phyloP scores from a whole-genome alignment of 2,113 vertebrate genomes.

The Probosciger aterrimus region DNA sequence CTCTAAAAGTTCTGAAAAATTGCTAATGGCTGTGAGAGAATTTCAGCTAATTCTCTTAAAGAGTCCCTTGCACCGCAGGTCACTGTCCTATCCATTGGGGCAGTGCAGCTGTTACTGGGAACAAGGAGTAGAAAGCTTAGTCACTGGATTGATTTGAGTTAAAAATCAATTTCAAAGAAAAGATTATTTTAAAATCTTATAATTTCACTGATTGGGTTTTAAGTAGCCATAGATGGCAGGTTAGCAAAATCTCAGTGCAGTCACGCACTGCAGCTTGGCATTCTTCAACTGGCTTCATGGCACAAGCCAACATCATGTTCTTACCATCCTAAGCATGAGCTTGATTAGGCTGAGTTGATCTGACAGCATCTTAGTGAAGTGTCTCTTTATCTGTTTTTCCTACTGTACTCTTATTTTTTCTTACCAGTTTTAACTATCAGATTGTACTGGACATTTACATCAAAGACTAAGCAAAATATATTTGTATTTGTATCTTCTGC shows the following conservation, averaged over 20 bases:
- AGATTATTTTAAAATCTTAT: neutral
- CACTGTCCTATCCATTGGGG: neutral
- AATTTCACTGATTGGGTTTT: neutral
- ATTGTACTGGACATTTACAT: neutral
- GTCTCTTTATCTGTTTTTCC: neutral
- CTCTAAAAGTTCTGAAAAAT: neutral
- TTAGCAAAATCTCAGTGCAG: neutral
- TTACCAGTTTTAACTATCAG: neutral
- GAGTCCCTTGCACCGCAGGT: neutral
- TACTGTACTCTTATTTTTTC: neutral
- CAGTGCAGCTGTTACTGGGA: neutral
- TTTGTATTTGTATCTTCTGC: neutral
- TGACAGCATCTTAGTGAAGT: neutral
- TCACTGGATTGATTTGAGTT: neutral
- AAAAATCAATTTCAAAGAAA: neutral
- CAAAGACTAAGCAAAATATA: neutral
- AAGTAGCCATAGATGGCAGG: neutral
- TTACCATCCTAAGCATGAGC: neutral
- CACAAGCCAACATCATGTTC: neutral
- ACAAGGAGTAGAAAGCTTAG: neutral
- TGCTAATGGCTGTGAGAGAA: neutral
- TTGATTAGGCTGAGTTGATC: neutral
- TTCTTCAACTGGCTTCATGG: neutral
- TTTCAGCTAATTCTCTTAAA: neutral
- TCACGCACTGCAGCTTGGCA: neutral